These are phyloP conservation scores for Zoanthus sansibaricus DNA, from an alignment of 92 coral and sea anemone genomes.

Conservation along the genomic window DNA sequence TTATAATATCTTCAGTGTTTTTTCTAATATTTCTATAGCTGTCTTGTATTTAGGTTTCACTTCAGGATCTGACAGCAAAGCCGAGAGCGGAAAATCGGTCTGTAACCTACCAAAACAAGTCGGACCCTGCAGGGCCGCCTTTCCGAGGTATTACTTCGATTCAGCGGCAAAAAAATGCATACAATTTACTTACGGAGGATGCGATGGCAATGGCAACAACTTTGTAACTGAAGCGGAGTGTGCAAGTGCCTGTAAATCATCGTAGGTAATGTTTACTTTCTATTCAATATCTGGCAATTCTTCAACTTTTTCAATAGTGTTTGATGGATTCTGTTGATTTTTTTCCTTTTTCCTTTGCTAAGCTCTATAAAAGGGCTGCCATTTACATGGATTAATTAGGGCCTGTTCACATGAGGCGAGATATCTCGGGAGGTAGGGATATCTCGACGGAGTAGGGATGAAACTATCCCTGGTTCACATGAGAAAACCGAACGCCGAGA, in stretches of 20 bases:
- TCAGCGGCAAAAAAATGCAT: not conserved
- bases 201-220: slow-evolving; percentile 24
- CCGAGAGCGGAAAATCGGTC: not conserved
- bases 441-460: too few relatives aligned
- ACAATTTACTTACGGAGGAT: slow-evolving; percentile 11
- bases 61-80: slow-evolving; percentile 2
- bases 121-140: slow-evolving; percentile 30
- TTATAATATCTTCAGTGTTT: not conserved
- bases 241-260: not conserved
- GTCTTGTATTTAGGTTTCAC: slow-evolving; percentile 35
- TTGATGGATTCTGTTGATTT: too few relatives aligned
- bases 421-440: too few relatives aligned
- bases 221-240: slow-evolving; percentile 22
- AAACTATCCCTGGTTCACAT: too few relatives aligned
- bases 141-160: slow-evolving; percentile 30
- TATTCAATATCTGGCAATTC: not conserved
- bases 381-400: not conserved
- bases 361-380: not conserved
- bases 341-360: not conserved
- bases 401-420: too few relatives aligned
- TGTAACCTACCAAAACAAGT: not conserved
- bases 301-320: not conserved
- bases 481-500: too few relatives aligned
- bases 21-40: slow-evolving; percentile 20
- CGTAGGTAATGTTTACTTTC: not conserved